Conservation (phyloP, 2,888 invertebrate genomes). For the Drosophila nr. fundita region DNA sequence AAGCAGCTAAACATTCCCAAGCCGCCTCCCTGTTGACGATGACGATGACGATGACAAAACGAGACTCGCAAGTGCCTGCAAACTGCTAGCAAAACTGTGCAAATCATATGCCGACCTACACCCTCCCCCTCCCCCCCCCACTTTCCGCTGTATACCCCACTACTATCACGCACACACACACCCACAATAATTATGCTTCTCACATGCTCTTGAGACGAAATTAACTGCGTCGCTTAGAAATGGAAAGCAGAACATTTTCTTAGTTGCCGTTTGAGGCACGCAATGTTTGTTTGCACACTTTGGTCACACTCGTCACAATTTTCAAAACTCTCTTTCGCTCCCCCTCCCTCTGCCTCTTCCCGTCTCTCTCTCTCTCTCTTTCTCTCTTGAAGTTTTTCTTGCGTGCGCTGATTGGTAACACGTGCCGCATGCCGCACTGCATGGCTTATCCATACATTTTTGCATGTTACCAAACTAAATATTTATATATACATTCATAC, state of each 20-base stretch:
- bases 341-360: neutral
- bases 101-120: constrained; percentile 45
- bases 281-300: constrained; percentile 46
- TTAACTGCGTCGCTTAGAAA: constrained; percentile 54
- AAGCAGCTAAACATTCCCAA: constrained; percentile 59
- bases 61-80: constrained; percentile 14
- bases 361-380: neutral
- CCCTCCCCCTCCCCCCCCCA: neutral
- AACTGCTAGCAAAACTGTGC: constrained; percentile 35
- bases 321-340: neutral
- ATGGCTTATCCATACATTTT: constrained; percentile 59
- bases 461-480: constrained; percentile 47
- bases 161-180: neutral
- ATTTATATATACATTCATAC: constrained; percentile 33
- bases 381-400: constrained; percentile 10
- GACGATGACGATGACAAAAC: constrained; percentile 45
- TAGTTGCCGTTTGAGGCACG: constrained; percentile 36
- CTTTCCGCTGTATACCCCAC: neutral
- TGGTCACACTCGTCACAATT: constrained; percentile 36
- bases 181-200: constrained; percentile 42
- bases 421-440: constrained; percentile 53
- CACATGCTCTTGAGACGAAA: constrained; percentile 25
- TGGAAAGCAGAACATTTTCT: constrained; percentile 59
- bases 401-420: constrained; percentile 62
- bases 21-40: constrained; percentile 43